Base-by-base conservation (phyloP, 2,797 vertebrate genomes). In the Graptemys geographica region DNA sequence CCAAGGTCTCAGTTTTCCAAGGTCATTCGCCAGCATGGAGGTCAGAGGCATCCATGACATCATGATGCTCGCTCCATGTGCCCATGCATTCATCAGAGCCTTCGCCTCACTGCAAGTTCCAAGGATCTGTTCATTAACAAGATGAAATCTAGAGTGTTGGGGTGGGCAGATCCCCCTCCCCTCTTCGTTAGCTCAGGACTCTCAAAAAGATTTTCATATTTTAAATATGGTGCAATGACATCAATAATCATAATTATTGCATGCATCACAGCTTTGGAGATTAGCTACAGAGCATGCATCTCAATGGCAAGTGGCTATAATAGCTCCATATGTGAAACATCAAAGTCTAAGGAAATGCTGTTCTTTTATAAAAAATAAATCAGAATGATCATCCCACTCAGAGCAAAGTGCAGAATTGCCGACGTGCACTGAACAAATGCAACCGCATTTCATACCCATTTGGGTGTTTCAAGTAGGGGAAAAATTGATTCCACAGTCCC, bases 291-390 rank as follows among this genome's bases (percentile, higher is more conserved):
- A 95, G 94, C 94, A 91, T 91, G 89, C 94, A 92, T 90, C 92
- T 93, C 91, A 89, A 95, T 91, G 91, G 85, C 94, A 92, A 96
- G 95, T 81, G 55, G 91, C 89, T 97, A 78, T 97, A 95, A 96
- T 96, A 88, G 95, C 85, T 90, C 89, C 21, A 19, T 76, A 96
- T 55, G 79, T 93, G 95, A 62, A 93, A 97, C 96, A 97, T 98
- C 97, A 96, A 97, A 97, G 97, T 93, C 90, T 80, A 90, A 86
- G 89, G 93, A 85, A 95, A 93, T 8, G 19, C 62, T 81, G 94
- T 81, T 95, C 81, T 87, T 88, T 93, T 95, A 97, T 97, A 92
- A 97, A 97, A 98, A 97, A 97, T 97, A 94, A 93, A 95, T 97
- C 92, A 97, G 96, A 96, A 97, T 78, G 92, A 96, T 93, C 93